A percentile compares a stretch with the other conserved stretches of the same genome.
phyloP scores from a whole-genome alignment of 2,888 invertebrate species.

The Hartigia nigra region DNA sequence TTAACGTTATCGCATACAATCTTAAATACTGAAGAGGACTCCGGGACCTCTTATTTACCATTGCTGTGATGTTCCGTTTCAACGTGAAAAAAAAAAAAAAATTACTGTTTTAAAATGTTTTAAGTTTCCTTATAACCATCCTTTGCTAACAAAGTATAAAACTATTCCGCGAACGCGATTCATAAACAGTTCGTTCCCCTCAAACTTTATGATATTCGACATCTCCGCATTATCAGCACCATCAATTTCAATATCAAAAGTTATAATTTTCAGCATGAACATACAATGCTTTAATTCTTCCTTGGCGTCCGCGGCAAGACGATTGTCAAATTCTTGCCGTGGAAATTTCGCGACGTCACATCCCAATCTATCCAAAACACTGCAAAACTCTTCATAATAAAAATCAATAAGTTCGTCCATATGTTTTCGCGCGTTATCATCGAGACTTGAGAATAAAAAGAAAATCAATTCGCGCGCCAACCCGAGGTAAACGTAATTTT shows the following conservation, averaged over 20 bases:
- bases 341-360: conserved; percentile 44
- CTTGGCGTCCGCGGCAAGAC: conserved; percentile 13
- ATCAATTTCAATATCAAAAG: conserved; percentile 1
- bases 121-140: too few species aligned
- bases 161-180: not conserved
- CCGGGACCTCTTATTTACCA: too few species aligned
- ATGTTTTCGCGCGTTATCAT: conserved; percentile 62
- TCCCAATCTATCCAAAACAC: conserved; percentile 58
- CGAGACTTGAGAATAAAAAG: conserved; percentile 69
- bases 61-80: too few species aligned
- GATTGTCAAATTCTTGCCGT: conserved; percentile 11
- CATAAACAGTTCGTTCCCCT: not conserved
- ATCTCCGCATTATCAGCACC: not conserved
- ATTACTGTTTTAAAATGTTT: too few species aligned
- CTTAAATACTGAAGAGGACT: too few species aligned
- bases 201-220: not conserved
- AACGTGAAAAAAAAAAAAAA: too few species aligned
- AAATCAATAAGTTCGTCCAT: conserved; percentile 67
- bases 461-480: conserved; percentile 70
- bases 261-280: conserved; percentile 17
- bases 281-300: conserved; percentile 16
- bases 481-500: conserved; percentile 70
- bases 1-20: too few species aligned
- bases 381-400: conserved; percentile 69
- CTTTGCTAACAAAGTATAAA: not conserved